Evolutionary conservation across 2,113 vertebrate genomes (phyloP).

Genomic region (Pagrus major): DNA sequence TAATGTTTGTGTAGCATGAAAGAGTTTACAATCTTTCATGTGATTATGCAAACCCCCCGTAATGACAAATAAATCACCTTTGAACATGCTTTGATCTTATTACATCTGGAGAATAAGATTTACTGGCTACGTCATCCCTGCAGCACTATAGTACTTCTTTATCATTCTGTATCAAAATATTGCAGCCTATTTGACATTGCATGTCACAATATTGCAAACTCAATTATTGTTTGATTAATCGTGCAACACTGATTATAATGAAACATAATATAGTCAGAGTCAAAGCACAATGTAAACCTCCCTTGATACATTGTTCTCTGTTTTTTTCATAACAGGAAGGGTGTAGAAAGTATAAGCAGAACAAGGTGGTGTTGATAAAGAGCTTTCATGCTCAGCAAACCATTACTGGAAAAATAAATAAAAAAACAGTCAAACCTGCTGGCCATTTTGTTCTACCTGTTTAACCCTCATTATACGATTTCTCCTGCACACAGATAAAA

Average conservation of each 20-base stretch:
- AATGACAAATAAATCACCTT: no score
- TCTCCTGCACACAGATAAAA: conserved; percentile 12
- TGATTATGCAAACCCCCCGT: no score
- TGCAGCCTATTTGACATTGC: no score
- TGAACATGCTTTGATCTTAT: no score
- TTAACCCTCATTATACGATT: not conserved
- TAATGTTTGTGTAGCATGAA: no score
- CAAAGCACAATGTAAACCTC: not conserved
- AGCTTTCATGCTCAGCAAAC: not conserved
- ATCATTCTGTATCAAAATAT: no score
- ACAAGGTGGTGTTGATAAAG: not conserved
- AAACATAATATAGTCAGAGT: not conserved
- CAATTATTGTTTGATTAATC: no score
- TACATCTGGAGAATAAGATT: no score
- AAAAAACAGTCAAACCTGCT: not conserved
- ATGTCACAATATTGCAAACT: no score
- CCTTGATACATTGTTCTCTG: not conserved
- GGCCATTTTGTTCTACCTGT: not conserved
- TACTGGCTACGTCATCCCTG: no score
- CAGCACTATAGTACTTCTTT: no score
- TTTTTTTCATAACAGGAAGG: not conserved
- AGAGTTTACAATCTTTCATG: no score
- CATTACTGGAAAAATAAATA: not conserved
- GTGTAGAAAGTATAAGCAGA: not conserved
- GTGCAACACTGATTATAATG: not conserved